Evolutionary conservation across 2,888 invertebrate species (phyloP).

Genomic region (Pyrocoelia pectoralis): DNA sequence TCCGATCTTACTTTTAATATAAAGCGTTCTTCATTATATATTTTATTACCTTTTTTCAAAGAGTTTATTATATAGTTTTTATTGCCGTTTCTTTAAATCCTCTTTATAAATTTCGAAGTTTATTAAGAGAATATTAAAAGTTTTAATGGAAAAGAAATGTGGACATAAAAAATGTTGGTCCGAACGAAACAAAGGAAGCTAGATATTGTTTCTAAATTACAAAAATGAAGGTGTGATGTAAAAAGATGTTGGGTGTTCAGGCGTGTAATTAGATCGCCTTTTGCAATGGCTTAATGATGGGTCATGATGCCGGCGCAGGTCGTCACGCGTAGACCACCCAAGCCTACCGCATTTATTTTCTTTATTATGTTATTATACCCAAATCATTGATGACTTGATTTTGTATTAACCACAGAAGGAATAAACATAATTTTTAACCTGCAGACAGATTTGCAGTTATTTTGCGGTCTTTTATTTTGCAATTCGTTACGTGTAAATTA

Average conservation of each 20-base stretch:
- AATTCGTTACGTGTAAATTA: conserved; percentile 6
- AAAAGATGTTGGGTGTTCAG: conserved; percentile 58
- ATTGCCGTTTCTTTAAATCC: background rate
- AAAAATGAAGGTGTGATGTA: conserved; percentile 54
- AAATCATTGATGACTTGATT: conserved; percentile 54
- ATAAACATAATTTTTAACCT: conserved; percentile 33
- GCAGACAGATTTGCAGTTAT: conserved; percentile 49
- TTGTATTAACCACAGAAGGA: conserved; percentile 48
- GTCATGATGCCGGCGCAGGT: conserved; percentile 57
- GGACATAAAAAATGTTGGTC: background rate
- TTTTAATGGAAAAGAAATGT: background rate
- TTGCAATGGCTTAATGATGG: conserved; percentile 62
- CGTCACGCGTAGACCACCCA: conserved; percentile 58
- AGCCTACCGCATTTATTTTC: conserved; percentile 48
- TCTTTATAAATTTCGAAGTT: background rate
- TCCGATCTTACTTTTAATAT: background rate
- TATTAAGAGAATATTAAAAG: background rate
- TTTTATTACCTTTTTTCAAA: background rate
- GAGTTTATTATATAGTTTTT: background rate
- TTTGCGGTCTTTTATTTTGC: conserved; percentile 3
- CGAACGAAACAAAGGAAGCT: conserved; percentile 1
- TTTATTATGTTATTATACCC: conserved; percentile 57
- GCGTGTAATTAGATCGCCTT: conserved; percentile 62
- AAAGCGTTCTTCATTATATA: background rate
- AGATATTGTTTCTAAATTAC: conserved; percentile 28